These are phyloP conservation scores for Panorpa germanica DNA, from an alignment of 2,888 invertebrate species.

Conservation along the genomic window DNA sequence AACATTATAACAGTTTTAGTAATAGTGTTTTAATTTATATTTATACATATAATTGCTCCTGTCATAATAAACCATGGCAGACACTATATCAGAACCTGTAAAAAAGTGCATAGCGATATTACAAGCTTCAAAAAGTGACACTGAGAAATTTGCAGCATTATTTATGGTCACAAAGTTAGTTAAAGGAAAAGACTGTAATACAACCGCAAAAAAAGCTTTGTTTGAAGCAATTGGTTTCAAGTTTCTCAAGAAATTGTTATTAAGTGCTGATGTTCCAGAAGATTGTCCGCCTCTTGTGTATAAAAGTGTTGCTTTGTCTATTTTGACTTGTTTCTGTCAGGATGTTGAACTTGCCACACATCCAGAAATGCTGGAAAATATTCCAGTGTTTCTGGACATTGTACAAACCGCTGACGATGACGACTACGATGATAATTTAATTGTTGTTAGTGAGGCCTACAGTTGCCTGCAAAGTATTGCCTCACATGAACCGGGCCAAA, in stretches of 20 bases:
- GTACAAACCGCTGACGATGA: constrained; percentile 70
- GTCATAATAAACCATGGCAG: constrained; percentile 17
- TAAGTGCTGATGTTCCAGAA: constrained; percentile 56
- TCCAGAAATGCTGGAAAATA: constrained; percentile 64
- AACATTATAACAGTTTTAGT: too few relatives aligned
- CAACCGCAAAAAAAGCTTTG: constrained; percentile 56
- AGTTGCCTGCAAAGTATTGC: constrained; percentile 67
- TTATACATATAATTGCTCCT: constrained; percentile 1
- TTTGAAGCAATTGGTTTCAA: constrained; percentile 82
- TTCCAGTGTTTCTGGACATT: constrained; percentile 67
- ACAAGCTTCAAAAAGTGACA: constrained; percentile 63
- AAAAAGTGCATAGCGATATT: constrained; percentile 69
- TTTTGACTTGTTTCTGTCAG: constrained; percentile 71
- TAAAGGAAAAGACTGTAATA: constrained; percentile 61
- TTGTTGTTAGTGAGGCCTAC: constrained; percentile 73
- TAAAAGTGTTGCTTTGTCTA: constrained; percentile 76
- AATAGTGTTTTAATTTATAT: too few relatives aligned
- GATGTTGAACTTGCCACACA: constrained; percentile 64
- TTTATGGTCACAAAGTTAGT: constrained; percentile 85
- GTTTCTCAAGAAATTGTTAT: constrained; percentile 64
- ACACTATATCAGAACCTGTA: constrained; percentile 54
- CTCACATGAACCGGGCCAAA: constrained; percentile 57
- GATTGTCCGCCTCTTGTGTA: constrained; percentile 81
- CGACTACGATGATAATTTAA: constrained; percentile 70
- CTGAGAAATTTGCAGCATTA: constrained; percentile 78